Base-by-base conservation (phyloP, 2,888 invertebrate genomes). In the Phalangium opilio region DNA sequence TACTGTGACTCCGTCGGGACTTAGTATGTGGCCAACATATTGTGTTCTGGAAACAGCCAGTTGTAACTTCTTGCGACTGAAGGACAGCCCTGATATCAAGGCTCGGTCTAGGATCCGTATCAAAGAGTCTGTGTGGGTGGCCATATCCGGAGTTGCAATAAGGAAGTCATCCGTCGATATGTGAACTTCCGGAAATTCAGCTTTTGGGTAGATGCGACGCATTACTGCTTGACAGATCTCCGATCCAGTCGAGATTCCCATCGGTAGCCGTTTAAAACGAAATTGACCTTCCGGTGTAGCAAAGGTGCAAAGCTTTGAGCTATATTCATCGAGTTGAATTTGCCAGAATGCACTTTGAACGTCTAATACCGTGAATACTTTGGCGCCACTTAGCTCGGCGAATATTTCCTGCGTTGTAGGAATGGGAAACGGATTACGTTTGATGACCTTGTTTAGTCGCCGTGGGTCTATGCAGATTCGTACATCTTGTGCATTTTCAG, bases 11-110 rank as follows among this genome's bases (percentile, higher is more conserved):
- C 44, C 44, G 2, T 44, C 43, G 8, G 36, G 5, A 10, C 50
- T 15, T 1, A 53, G 27, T 14, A 45, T 7, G 43, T 53, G 48
- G 2, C 54, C 52, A 42, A 53, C 15, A 43, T 49, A 53, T n/a
- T 20, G 40, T 1, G 48, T 40, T 14, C 20, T 18, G 7, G 44
- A 3, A 3, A 18, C 15, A 4, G 36, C 18, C 7, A 50, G 20
- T 20, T 48, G 47, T 10, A 34, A 33, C 19, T 48, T 48, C 3
- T 21, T 41, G 21, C n/a, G 11, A 19, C 43, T 44, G 12, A 50
- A 45, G 8, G 38, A 34, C 11, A 50, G 18, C 33, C 40, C 33
- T 2, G 20, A 15, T 42, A 40, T 20, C 27, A 36, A 32, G 2
- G 47, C 43, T 17, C 15, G 21, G 3, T 14, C 15, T 19, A 50